These are phyloP conservation scores for Listronotus oregonensis DNA, from an alignment of 1,140 invertebrate species.

Conservation along the genomic window DNA sequence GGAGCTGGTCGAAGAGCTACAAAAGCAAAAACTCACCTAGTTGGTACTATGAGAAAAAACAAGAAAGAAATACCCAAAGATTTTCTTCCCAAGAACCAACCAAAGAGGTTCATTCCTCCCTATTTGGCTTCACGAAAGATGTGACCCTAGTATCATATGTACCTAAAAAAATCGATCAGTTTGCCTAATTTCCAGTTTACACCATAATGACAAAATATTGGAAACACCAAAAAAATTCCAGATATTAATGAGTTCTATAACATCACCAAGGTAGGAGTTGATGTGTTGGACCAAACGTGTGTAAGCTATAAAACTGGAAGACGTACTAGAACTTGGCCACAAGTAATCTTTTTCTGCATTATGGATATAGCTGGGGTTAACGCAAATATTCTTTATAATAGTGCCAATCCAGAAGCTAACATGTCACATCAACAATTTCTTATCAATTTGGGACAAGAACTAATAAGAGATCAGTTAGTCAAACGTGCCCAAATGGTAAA, in stretches of 20 bases:
- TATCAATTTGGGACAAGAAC: not conserved
- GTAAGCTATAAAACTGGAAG: no score
- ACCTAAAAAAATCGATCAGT: slow-evolving; percentile 1
- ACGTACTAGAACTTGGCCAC: not conserved
- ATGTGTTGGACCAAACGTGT: not conserved
- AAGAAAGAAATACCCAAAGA: no score
- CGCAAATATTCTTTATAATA: not conserved
- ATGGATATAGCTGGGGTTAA: no score
- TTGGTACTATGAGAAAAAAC: not conserved
- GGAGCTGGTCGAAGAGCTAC: not conserved
- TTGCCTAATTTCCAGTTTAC: not conserved
- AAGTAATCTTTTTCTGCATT: no score
- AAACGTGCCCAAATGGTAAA: not conserved
- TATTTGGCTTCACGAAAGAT: not conserved
- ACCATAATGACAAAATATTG: slow-evolving; percentile 1
- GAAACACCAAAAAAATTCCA: not conserved
- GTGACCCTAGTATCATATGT: slow-evolving; percentile 1
- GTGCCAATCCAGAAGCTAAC: not conserved
- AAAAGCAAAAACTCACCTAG: not conserved
- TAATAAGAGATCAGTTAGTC: not conserved
- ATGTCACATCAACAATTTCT: not conserved
- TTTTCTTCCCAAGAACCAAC: not conserved
- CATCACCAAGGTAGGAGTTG: no score
- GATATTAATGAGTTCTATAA: no score
- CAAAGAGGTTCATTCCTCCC: no score